phyloP scores from a whole-genome alignment of 2,888 invertebrate genomes.

The Spisula subtruncata region DNA sequence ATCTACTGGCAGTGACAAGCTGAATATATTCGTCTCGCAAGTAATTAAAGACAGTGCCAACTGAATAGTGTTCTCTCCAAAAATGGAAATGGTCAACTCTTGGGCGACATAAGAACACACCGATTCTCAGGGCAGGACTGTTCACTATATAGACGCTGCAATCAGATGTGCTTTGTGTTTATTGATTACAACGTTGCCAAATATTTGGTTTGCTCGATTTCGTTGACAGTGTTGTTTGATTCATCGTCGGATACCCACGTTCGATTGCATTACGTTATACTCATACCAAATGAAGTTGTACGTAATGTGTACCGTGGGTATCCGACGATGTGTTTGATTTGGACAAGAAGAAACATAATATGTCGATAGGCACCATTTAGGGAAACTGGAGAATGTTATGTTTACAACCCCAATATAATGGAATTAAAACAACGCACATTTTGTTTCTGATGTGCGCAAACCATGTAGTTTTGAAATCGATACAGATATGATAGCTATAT shows the following conservation, averaged over 20 bases:
- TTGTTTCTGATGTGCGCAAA: too few relatives aligned
- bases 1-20: not conserved
- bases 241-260: too few relatives aligned
- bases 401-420: too few relatives aligned
- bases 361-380: too few relatives aligned
- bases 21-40: not conserved
- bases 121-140: not conserved
- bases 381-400: too few relatives aligned
- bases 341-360: not conserved
- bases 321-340: too few relatives aligned
- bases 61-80: not conserved
- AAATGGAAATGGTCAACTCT: not conserved
- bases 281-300: too few relatives aligned
- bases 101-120: not conserved
- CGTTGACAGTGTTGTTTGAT: not conserved
- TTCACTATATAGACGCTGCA: not conserved
- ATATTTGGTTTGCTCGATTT: not conserved
- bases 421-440: too few relatives aligned
- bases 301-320: too few relatives aligned
- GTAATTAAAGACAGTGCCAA: not conserved
- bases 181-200: not conserved
- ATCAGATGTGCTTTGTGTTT: constrained; percentile 3
- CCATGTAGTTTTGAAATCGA: too few relatives aligned
- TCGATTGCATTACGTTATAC: too few relatives aligned
- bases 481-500: too few relatives aligned